Conservation (phyloP, 2,113 vertebrate species). For the Elachura formosa region DNA sequence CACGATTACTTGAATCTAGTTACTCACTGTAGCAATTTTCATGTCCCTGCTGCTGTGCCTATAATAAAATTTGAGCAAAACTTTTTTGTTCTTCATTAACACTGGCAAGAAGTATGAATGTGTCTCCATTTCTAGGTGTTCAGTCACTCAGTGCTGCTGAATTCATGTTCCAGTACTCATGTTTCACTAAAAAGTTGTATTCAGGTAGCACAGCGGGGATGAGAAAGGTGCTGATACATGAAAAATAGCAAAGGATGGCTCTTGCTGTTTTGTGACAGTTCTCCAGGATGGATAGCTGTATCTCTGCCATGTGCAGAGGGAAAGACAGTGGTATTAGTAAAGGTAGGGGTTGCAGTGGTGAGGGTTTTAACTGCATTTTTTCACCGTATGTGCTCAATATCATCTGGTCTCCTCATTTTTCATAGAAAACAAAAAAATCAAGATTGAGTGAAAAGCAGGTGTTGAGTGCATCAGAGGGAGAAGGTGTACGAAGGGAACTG, state of each 20-base stretch:
- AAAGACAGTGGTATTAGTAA: not conserved
- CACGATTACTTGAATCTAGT: not conserved
- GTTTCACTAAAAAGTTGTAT: not conserved
- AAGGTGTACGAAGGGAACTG: not conserved
- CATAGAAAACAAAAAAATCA: not conserved
- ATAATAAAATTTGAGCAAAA: not conserved
- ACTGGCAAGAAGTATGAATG: not conserved
- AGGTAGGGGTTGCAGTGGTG: not conserved
- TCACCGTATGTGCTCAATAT: not conserved
- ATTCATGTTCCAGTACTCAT: not conserved
- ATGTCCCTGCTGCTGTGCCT: not conserved
- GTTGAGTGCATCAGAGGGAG: not conserved
- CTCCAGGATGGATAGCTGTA: not conserved
- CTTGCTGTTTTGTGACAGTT: not conserved
- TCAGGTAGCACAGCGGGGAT: not conserved
- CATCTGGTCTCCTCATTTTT: not conserved
- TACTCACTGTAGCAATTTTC: not conserved
- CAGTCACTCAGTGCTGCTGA: not conserved
- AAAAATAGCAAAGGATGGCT: not conserved
- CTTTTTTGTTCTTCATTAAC: not conserved
- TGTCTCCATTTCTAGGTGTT: not conserved
- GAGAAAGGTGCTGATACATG: not conserved
- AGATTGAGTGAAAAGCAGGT: not conserved
- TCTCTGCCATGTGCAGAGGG: not conserved
- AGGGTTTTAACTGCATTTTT: not conserved